Conservation (phyloP, 2,113 vertebrate genomes). For the Mirza zaza region DNA sequence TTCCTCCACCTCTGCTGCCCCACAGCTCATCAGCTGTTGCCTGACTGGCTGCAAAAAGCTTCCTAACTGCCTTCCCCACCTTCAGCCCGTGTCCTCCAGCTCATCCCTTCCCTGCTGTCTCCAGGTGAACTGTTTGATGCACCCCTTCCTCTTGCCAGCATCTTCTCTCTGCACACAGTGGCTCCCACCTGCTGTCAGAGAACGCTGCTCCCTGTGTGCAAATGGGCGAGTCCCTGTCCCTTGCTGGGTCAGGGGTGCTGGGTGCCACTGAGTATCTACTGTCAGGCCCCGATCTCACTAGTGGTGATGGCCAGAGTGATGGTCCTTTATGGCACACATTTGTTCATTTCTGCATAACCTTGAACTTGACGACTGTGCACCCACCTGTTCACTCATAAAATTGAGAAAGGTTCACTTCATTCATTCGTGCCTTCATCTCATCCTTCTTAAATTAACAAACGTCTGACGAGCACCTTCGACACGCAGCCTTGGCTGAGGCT, state of each 20-base stretch:
- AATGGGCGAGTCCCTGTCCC: accelerated
- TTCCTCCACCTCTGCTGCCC: too few relatives aligned
- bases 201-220: too few relatives aligned
- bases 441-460: not conserved
- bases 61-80: accelerated
- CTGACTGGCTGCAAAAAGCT: accelerated
- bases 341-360: not conserved
- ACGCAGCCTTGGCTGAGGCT: accelerated
- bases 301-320: accelerated
- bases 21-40: not conserved
- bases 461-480: accelerated
- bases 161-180: not conserved
- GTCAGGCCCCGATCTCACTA: not conserved
- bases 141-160: not conserved
- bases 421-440: accelerated
- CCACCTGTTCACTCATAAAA: not conserved
- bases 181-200: not conserved
- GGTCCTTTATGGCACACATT: not conserved
- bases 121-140: accelerated
- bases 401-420: accelerated
- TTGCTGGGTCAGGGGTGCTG: not conserved
- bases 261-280: accelerated
- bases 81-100: not conserved
- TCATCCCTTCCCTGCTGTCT: not conserved
- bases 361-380: not conserved